These are phyloP conservation scores for Lordiphosa stackelbergi DNA, from an alignment of 1,140 invertebrate species.

Conservation along the genomic window DNA sequence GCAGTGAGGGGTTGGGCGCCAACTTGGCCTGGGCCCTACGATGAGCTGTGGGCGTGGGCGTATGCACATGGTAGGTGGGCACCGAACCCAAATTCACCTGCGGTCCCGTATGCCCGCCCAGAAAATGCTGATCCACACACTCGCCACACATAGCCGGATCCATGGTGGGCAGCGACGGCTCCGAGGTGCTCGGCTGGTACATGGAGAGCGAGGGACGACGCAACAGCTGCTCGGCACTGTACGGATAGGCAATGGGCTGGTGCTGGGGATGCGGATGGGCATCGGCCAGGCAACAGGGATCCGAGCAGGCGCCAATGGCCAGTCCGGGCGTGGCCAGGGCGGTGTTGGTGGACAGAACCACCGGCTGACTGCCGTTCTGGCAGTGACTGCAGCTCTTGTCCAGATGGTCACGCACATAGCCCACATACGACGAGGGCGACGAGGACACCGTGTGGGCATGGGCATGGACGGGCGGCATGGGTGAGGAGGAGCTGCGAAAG, in stretches of 20 bases:
- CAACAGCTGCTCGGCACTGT: slow-evolving; percentile 52
- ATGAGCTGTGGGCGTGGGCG: slow-evolving; percentile 71
- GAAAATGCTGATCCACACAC: slow-evolving; percentile 73
- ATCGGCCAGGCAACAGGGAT: slow-evolving; percentile 69
- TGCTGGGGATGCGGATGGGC: slow-evolving; percentile 74
- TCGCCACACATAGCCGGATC: slow-evolving; percentile 73
- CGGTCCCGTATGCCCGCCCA: slow-evolving; percentile 61
- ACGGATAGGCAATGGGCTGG: slow-evolving; percentile 66
- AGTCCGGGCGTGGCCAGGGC: slow-evolving; percentile 58
- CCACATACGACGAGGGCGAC: slow-evolving; percentile 67
- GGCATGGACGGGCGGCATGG: slow-evolving; percentile 43
- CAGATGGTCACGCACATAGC: slow-evolving; percentile 71
- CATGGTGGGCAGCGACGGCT: slow-evolving; percentile 59
- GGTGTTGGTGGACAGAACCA: slow-evolving; percentile 70
- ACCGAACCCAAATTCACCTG: slow-evolving; percentile 65
- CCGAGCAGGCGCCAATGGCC: slow-evolving; percentile 61
- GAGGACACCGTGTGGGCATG: slow-evolving; percentile 63
- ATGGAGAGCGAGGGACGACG: slow-evolving; percentile 61
- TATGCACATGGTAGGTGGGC: slow-evolving; percentile 73
- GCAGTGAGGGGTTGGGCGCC: slow-evolving; percentile 53
- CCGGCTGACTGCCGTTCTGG: slow-evolving; percentile 72
- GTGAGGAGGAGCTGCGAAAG: slow-evolving; percentile 66
- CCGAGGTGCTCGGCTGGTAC: slow-evolving; percentile 54
- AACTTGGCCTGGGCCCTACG: slow-evolving; percentile 57
- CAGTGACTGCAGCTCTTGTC: slow-evolving; percentile 75